phyloP scores from a whole-genome alignment of 2,113 vertebrate species.

The Mus musculus region GRCm39 chr2:96955001-96955500 shows the following conservation, averaged over 20 bases:
- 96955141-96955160: no score
- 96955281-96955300: not conserved
- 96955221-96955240: not conserved
- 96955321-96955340: not conserved
- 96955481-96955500: not conserved
- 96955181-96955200: not conserved
- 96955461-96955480: not conserved
- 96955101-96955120: not conserved
- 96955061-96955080: not conserved
- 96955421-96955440: no score
- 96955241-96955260: not conserved
- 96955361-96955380: not conserved
- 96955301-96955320: not conserved
- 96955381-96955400: not conserved
- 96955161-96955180: no score
- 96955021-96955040: not conserved
- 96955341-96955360: no score
- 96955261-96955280: not conserved
- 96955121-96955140: not conserved
- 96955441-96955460: no score
- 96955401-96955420: no score
- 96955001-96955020: not conserved
- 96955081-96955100: not conserved
- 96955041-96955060: not conserved
- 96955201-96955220: not conserved